Evolutionary conservation across 1,140 invertebrate genomes (phyloP).

Genomic region (Apis florea): DNA sequence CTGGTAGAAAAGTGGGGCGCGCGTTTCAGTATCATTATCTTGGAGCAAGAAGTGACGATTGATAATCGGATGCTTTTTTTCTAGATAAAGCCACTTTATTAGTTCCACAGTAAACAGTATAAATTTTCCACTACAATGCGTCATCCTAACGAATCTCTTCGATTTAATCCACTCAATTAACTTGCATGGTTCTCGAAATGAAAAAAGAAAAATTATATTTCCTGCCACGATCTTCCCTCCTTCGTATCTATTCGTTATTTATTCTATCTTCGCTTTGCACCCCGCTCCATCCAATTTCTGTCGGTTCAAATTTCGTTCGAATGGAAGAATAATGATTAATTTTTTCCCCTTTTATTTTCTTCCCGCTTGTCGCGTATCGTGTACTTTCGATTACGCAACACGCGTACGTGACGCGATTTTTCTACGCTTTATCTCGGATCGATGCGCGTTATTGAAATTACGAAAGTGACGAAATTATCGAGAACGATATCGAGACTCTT

Average conservation of each 20-base stretch:
- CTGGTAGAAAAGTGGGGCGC: not conserved
- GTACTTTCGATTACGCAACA: slow-evolving; percentile 6
- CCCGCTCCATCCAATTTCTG: no score
- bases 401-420: slow-evolving; percentile 27
- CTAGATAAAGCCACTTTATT: slow-evolving; percentile 51
- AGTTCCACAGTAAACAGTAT: slow-evolving; percentile 39
- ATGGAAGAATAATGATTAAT: slow-evolving; percentile 14
- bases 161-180: slow-evolving; percentile 38
- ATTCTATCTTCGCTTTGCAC: not conserved
- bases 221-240: not conserved
- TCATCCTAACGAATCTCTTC: slow-evolving; percentile 18
- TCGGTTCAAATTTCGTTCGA: slow-evolving; percentile 11
- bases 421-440: not conserved
- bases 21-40: slow-evolving; percentile 39
- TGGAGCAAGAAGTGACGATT: slow-evolving; percentile 10
- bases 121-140: slow-evolving; percentile 54
- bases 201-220: not conserved
- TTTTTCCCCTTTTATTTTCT: no score
- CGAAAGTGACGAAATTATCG: slow-evolving; percentile 24
- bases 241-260: not conserved
- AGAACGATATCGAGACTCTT: not conserved
- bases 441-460: slow-evolving; percentile 38
- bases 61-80: slow-evolving; percentile 42
- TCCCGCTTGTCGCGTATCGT: no score
- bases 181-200: slow-evolving; percentile 41